A percentile compares a stretch with the other conserved stretches of the same genome.
Conservation (phyloP, 2,797 vertebrate species). For the Sciurus vulgaris region DNA sequence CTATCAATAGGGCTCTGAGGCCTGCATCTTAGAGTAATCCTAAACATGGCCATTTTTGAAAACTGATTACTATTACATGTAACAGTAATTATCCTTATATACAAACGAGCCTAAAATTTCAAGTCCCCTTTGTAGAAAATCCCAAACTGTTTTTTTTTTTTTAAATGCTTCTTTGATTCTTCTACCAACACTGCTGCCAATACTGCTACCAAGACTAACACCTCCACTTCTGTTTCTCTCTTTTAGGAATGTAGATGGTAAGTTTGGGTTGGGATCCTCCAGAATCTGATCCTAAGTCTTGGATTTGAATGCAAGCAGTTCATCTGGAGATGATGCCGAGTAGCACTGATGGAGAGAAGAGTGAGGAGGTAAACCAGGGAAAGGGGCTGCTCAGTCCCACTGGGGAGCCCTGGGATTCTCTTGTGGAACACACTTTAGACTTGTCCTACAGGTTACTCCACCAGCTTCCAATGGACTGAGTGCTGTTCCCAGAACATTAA, state of each 20-base stretch:
- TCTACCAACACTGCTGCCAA: fast-evolving
- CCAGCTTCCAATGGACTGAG: not conserved
- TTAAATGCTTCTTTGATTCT: not conserved
- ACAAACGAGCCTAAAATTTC: not conserved
- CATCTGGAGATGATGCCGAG: not conserved
- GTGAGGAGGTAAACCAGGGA: not conserved
- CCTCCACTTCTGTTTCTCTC: not conserved
- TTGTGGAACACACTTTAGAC: not conserved
- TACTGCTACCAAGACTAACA: not conserved
- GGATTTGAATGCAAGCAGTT: not conserved
- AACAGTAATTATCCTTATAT: not conserved
- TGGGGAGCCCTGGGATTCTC: not conserved
- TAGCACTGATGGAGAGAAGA: not conserved
- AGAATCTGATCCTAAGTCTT: not conserved
- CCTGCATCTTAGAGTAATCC: not conserved
- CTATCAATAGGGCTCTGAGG: not conserved
- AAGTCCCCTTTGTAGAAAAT: not conserved
- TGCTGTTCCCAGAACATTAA: not conserved
- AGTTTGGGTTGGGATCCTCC: not conserved
- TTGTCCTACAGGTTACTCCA: not conserved
- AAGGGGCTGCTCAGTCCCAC: not conserved
- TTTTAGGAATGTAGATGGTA: not conserved
- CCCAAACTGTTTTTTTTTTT: not conserved
- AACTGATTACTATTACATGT: not conserved
- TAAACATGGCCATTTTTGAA: not conserved